Conservation (phyloP, 2,797 vertebrate species). For the Helarctos malayanus region DNA sequence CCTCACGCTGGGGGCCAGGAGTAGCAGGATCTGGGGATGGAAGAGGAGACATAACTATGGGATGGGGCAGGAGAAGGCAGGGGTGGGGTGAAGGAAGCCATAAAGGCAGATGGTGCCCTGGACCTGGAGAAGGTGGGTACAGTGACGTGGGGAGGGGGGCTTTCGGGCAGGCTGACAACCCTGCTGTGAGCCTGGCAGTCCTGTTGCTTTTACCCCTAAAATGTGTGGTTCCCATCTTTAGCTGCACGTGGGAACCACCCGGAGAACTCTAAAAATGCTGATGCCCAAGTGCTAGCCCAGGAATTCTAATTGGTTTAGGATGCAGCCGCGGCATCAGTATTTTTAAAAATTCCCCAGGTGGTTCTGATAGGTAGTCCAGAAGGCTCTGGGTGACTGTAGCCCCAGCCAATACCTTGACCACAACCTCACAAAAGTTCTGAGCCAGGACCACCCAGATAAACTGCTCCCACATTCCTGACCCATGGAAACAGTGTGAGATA, state of each 20-base stretch:
- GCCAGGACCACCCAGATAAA: not conserved
- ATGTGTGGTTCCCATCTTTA: not conserved
- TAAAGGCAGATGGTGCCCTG: not conserved
- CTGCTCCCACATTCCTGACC: fast-evolving
- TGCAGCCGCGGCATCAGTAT: not conserved
- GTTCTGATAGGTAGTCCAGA: not conserved
- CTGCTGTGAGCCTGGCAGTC: not conserved
- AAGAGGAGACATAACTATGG: not conserved
- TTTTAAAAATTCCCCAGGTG: not conserved
- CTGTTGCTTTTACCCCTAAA: not conserved
- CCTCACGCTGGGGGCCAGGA: not conserved
- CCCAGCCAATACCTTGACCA: not conserved
- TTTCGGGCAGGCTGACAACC: not conserved
- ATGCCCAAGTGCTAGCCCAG: not conserved
- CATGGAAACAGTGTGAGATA: not conserved
- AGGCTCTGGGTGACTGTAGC: not conserved
- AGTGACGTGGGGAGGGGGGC: not conserved
- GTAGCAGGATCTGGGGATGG: not conserved
- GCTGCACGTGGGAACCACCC: not conserved
- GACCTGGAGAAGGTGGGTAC: not conserved
- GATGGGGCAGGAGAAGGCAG: too few relatives aligned
- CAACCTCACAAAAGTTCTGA: not conserved
- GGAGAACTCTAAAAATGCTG: not conserved
- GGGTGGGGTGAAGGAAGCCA: not conserved
- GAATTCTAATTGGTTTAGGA: not conserved